These are phyloP conservation scores for Gorsachius goisagi DNA, from an alignment of 2,113 vertebrate species.

Conservation along the genomic window DNA sequence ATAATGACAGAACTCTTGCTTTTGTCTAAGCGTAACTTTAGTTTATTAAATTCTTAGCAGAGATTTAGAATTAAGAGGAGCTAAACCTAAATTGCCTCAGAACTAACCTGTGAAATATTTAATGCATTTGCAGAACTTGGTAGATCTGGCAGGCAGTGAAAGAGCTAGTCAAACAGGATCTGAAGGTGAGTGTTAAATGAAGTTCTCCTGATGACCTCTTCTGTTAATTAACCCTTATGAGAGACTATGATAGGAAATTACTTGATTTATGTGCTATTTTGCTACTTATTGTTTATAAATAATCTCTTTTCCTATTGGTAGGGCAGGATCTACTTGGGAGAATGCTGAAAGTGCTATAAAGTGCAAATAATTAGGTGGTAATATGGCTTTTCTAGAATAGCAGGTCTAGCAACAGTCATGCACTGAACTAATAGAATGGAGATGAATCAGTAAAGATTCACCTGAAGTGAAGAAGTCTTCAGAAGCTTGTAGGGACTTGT, in stretches of 20 bases:
- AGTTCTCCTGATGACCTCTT: not conserved
- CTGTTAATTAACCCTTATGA: not conserved
- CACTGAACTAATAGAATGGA: not conserved
- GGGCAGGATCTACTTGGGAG: not conserved
- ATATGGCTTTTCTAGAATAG: not conserved
- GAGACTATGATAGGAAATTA: not conserved
- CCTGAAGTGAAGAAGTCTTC: not conserved
- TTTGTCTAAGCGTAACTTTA: not conserved
- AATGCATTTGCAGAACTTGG: slow-evolving; percentile 84
- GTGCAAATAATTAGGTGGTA: not conserved
- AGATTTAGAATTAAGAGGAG: not conserved
- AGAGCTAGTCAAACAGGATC: slow-evolving; percentile 93
- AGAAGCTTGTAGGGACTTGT: not conserved
- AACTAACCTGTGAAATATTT: slow-evolving; percentile 6
- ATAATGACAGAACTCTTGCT: not conserved
- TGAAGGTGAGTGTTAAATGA: slow-evolving; percentile 80
- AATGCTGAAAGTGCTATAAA: not conserved
- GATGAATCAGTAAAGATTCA: not conserved
- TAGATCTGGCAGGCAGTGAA: slow-evolving; percentile 94
- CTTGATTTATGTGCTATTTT: not conserved
- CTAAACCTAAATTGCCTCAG: not conserved
- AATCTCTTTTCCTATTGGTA: not conserved
- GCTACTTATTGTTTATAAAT: not conserved
- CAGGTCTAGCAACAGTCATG: not conserved
- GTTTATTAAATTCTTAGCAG: not conserved